Percentiles rank a stretch among this genome's conserved stretches.
phyloP scores from a whole-genome alignment of 2,888 invertebrate species.

The Rhopalosiphum nymphaeae region DNA sequence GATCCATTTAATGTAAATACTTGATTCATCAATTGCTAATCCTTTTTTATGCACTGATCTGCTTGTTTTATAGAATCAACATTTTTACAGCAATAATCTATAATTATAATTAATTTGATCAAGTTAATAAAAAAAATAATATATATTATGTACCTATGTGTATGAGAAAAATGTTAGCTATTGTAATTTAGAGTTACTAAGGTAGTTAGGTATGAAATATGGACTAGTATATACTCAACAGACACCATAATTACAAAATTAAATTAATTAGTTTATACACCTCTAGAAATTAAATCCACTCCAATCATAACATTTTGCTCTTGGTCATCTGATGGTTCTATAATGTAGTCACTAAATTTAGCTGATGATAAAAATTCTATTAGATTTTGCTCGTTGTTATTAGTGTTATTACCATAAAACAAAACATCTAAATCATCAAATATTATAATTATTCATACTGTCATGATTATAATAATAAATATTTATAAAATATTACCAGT shows the following conservation, averaged over 20 bases:
- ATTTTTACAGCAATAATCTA: conserved; percentile 17
- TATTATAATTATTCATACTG: neutral
- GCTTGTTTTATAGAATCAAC: neutral
- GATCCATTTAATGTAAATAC: conserved; percentile 11
- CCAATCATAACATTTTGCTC: neutral
- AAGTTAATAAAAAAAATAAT: conserved; percentile 1
- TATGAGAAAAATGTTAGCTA: neutral
- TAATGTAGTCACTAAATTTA: neutral
- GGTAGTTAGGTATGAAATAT: too few relatives aligned
- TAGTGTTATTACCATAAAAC: neutral
- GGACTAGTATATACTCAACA: neutral
- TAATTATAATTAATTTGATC: neutral
- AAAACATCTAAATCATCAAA: conserved; percentile 15
- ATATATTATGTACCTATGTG: neutral
- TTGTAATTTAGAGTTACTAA: too few relatives aligned
- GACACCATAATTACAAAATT: neutral
- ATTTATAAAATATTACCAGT: conserved; percentile 29
- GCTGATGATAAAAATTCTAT: conserved; percentile 12
- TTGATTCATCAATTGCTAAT: conserved; percentile 14
- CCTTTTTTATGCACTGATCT: neutral
- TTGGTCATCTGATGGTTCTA: neutral
- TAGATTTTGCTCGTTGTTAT: neutral
- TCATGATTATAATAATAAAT: neutral
- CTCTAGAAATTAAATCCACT: neutral
- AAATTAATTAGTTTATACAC: neutral